phyloP scores from a whole-genome alignment of 2,797 vertebrate genomes.

The Spheniscus humboldti region DNA sequence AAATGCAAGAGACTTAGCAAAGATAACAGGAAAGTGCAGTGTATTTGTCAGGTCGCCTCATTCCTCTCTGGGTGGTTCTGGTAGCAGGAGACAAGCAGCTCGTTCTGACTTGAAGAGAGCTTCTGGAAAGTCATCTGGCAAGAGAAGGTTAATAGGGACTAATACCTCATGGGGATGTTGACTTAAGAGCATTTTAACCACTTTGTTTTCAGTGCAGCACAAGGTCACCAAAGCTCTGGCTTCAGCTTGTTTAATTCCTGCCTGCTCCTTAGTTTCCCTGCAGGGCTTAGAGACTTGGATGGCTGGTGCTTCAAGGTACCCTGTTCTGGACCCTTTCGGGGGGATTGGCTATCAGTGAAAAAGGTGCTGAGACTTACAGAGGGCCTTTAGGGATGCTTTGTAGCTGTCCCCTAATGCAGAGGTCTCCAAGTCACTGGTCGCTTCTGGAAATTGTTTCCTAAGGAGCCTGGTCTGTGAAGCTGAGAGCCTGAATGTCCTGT shows the following conservation, averaged over 20 bases:
- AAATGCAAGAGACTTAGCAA: conserved; percentile 52
- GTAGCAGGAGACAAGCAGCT: conserved; percentile 18
- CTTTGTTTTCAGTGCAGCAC: background rate
- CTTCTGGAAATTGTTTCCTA: background rate
- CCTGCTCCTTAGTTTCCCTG: background rate
- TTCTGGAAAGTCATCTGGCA: conserved; percentile 40
- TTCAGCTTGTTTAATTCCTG: background rate
- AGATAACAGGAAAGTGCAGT: conserved; percentile 42
- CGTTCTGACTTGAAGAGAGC: background rate
- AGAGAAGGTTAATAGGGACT: background rate
- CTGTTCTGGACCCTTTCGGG: background rate
- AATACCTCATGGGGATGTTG: background rate
- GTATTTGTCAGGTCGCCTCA: conserved; percentile 25
- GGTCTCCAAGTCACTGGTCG: background rate
- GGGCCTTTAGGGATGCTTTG: background rate
- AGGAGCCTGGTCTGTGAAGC: background rate
- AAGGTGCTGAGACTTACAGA: background rate
- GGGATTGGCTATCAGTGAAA: fast-evolving
- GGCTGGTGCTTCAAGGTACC: background rate
- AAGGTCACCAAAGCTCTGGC: background rate
- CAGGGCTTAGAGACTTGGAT: background rate
- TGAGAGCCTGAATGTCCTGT: background rate
- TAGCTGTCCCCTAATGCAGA: background rate
- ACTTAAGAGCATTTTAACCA: background rate
- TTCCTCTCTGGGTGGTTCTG: conserved; percentile 47